These are phyloP conservation scores for Conistra vaccinii DNA, from an alignment of 2,888 invertebrate genomes.

Conservation along the genomic window DNA sequence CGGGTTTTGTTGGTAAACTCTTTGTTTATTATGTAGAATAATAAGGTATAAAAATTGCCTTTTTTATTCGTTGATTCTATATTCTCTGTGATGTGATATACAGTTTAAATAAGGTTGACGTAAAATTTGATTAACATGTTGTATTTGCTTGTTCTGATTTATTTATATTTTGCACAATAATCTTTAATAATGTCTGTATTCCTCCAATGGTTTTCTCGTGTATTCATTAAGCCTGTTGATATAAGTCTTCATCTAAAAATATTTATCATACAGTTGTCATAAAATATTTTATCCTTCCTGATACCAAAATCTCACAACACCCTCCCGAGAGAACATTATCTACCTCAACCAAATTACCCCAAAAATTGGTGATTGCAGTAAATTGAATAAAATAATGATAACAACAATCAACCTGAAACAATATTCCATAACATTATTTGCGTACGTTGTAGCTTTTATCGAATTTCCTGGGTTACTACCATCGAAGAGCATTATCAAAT, in stretches of 20 bases:
- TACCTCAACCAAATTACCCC: not conserved
- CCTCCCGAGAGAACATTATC: not conserved
- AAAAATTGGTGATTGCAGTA: slow-evolving; percentile 4
- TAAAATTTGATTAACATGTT: not conserved
- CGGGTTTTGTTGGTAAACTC: no score
- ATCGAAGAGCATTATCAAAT: slow-evolving; percentile 63
- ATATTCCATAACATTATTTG: slow-evolving; percentile 33
- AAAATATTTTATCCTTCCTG: not conserved
- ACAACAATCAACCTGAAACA: slow-evolving; percentile 30
- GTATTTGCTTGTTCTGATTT: not conserved
- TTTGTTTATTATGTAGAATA: not conserved
- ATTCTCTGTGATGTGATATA: not conserved
- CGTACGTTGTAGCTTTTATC: slow-evolving; percentile 22
- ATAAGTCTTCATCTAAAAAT: no score
- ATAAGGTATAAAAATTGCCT: no score
- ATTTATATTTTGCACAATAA: not conserved
- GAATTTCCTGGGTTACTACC: slow-evolving; percentile 54
- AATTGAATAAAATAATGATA: slow-evolving; percentile 29
- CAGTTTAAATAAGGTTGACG: no score
- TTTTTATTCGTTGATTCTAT: no score
- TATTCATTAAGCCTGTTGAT: no score
- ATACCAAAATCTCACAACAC: not conserved
- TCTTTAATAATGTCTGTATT: no score
- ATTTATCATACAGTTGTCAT: not conserved
- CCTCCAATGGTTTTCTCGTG: not conserved